Evolutionary conservation across 2,888 invertebrate genomes (phyloP).

Genomic region (Alentia gelatinosa): DNA sequence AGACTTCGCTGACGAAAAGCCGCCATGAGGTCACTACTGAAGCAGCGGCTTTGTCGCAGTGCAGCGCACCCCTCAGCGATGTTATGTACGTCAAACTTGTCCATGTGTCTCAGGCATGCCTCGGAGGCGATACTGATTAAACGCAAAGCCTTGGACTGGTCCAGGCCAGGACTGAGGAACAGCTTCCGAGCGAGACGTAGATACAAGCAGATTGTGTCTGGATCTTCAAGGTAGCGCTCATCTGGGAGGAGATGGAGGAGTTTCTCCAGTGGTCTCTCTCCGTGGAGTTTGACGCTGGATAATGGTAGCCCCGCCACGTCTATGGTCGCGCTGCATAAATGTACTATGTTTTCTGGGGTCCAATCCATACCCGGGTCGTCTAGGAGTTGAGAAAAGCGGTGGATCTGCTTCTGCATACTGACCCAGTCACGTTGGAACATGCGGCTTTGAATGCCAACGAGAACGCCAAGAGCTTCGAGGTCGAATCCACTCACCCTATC

Average conservation of each 20-base stretch:
- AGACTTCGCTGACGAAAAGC: background rate
- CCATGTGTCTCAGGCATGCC: background rate
- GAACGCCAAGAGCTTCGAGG: background rate
- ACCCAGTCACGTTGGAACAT: slow-evolving; percentile 41
- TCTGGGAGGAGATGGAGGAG: background rate
- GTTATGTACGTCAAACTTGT: background rate
- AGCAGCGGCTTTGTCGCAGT: slow-evolving; percentile 4
- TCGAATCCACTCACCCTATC: background rate
- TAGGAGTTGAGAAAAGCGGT: background rate
- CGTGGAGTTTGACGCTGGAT: background rate
- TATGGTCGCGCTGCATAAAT: background rate
- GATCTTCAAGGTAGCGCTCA: background rate
- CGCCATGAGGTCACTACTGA: background rate
- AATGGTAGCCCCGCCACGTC: background rate
- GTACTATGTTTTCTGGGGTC: background rate
- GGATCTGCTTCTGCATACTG: background rate
- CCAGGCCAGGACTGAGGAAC: background rate
- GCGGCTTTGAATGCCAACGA: background rate
- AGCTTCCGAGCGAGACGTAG: background rate
- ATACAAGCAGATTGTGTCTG: slow-evolving; percentile 28
- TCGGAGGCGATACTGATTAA: background rate
- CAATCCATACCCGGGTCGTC: background rate
- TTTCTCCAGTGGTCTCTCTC: background rate
- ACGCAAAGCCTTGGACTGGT: background rate
- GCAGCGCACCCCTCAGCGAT: slow-evolving; percentile 13